Conservation (phyloP, 2,113 vertebrate species). For the Beaufortia kweichowensis region DNA sequence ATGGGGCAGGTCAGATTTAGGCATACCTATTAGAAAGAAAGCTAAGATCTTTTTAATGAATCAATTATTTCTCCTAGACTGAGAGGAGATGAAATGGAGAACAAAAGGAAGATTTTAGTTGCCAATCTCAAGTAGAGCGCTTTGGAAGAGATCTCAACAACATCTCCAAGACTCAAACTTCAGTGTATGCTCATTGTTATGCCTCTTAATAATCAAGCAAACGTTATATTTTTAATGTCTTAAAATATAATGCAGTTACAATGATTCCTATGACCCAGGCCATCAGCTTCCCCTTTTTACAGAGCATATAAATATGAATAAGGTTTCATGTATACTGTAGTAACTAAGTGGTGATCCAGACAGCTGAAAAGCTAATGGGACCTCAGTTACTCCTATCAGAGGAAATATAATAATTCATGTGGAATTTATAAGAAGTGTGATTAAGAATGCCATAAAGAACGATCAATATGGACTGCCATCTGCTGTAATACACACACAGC, state of each 20-base stretch:
- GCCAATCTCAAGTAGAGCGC: too few species aligned
- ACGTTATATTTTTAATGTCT: too few species aligned
- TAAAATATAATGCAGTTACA: not conserved
- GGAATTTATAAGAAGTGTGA: not conserved
- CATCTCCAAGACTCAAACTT: too few species aligned
- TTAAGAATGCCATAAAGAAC: not conserved
- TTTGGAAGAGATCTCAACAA: too few species aligned
- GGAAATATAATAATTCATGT: not conserved
- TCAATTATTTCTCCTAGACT: too few species aligned
- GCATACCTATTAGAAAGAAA: too few species aligned
- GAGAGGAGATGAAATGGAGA: too few species aligned
- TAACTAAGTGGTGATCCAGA: conserved; percentile 29
- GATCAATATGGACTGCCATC: conserved; percentile 31
- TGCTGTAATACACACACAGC: conserved; percentile 38
- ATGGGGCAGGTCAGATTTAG: too few species aligned
- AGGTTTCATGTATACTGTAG: conserved; percentile 34
- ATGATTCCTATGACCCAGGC: not conserved
- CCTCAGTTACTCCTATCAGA: conserved; percentile 11
- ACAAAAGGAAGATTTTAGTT: too few species aligned
- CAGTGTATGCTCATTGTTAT: too few species aligned
- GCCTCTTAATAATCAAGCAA: too few species aligned
- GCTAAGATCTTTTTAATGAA: too few species aligned
- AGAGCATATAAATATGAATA: conserved; percentile 45
- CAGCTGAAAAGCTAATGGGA: conserved; percentile 6
- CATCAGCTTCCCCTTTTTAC: not conserved